phyloP scores from a whole-genome alignment of 2,113 vertebrate species.

The Pseudorectes ferrugineus region DNA sequence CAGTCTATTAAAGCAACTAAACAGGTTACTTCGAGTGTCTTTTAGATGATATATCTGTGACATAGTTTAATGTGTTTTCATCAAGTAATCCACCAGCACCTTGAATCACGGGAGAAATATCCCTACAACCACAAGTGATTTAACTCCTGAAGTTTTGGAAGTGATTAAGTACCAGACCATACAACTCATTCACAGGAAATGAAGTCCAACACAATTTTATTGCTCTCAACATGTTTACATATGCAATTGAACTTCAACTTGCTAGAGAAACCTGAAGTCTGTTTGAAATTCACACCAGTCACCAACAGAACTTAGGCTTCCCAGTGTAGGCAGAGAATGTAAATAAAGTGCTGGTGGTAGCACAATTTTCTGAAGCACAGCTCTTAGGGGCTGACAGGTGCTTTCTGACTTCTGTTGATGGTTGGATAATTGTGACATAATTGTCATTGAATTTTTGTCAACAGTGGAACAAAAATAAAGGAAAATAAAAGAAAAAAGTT shows the following conservation, averaged over 20 bases:
- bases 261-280: background rate
- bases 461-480: background rate
- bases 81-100: background rate
- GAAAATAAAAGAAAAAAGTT: background rate
- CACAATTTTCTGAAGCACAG: background rate
- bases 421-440: background rate
- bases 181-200: background rate
- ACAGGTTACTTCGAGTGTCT: background rate
- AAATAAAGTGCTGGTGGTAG: background rate
- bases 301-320: background rate
- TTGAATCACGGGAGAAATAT: background rate
- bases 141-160: background rate
- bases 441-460: background rate
- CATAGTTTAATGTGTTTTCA: background rate
- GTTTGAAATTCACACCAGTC: background rate
- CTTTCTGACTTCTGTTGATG: background rate
- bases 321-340: background rate
- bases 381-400: background rate
- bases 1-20: background rate
- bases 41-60: background rate
- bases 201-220: background rate
- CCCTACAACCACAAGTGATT: background rate
- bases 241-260: background rate
- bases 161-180: background rate
- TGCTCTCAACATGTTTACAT: background rate